Percentiles rank a stretch among this genome's conserved stretches.
Evolutionary conservation across 2,888 invertebrate species (phyloP).

Genomic region (Dendrolimus houi): DNA sequence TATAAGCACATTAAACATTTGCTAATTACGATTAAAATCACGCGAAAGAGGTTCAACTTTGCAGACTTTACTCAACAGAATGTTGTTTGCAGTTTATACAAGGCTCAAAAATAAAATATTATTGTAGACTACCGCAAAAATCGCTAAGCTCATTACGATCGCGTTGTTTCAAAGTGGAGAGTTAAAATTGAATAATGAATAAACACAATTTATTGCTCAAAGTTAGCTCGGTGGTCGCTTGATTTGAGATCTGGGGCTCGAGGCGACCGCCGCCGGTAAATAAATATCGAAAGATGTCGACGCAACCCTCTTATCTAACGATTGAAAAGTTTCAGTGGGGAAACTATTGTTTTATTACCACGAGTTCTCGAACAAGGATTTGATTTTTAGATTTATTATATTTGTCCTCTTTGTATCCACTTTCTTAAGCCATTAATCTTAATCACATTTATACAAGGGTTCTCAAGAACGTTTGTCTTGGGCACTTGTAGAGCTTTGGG

Average conservation of each 20-base stretch:
- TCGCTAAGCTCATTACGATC: slow-evolving; percentile 28
- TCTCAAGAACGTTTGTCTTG: too few relatives aligned
- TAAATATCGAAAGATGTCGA: slow-evolving; percentile 47
- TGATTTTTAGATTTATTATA: slow-evolving; percentile 9
- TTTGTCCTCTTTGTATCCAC: too few relatives aligned
- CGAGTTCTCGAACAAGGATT: slow-evolving; percentile 24
- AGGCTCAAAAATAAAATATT: slow-evolving; percentile 1
- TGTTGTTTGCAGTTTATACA: neutral
- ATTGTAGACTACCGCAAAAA: slow-evolving; percentile 17
- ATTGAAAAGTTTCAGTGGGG: slow-evolving; percentile 58
- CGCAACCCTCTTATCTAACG: slow-evolving; percentile 65
- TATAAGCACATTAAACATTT: too few relatives aligned
- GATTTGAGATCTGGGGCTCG: neutral
- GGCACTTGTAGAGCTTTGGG: too few relatives aligned
- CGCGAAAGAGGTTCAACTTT: slow-evolving; percentile 1
- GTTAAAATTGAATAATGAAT: slow-evolving; percentile 55
- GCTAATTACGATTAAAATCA: neutral
- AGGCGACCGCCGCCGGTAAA: slow-evolving; percentile 37
- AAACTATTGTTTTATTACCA: slow-evolving; percentile 38
- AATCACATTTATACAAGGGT: too few relatives aligned
- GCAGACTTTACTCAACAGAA: slow-evolving; percentile 5
- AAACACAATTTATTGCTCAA: slow-evolving; percentile 44
- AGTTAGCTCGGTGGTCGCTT: slow-evolving; percentile 25
- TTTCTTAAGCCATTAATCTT: too few relatives aligned
- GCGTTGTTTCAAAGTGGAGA: slow-evolving; percentile 21